A percentile compares a stretch with the other conserved stretches of the same genome.
Conservation (phyloP, 1,140 invertebrate species). For the Acyrthosiphon pisum region DNA sequence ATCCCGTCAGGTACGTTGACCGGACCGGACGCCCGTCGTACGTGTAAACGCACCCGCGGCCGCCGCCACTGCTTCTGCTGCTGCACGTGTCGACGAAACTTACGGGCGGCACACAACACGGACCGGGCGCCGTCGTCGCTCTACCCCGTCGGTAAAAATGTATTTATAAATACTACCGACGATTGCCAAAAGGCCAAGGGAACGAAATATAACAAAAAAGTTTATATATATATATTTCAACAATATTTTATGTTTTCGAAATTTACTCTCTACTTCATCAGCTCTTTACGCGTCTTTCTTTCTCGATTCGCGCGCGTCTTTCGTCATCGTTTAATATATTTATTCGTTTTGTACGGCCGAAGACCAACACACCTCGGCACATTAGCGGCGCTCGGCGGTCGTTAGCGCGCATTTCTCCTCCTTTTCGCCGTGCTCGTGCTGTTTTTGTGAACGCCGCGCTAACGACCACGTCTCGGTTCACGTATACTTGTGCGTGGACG, state of each 20-base stretch:
- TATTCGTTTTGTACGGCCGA: background rate
- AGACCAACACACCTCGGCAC: background rate
- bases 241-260: conserved; percentile 16
- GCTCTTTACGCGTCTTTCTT: background rate
- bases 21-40: background rate
- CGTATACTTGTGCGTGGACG: background rate
- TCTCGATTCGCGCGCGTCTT: background rate
- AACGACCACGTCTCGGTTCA: conserved; percentile 3
- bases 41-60: background rate
- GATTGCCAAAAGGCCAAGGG: conserved; percentile 30
- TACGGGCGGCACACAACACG: background rate
- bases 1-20: background rate
- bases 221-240: background rate
- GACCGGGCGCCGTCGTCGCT: background rate
- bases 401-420: background rate
- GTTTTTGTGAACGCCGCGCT: background rate
- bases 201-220: background rate
- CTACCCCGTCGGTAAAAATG: background rate
- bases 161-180: conserved; percentile 37
- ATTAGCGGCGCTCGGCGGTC: conserved; percentile 2
- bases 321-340: background rate
- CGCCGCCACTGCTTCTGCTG: background rate
- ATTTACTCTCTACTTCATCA: background rate
- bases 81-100: background rate
- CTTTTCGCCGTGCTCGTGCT: background rate